Percentiles rank a stretch among this genome's conserved stretches.
phyloP scores from a whole-genome alignment of 2,113 vertebrate genomes.

The Leucopsar rothschildi region DNA sequence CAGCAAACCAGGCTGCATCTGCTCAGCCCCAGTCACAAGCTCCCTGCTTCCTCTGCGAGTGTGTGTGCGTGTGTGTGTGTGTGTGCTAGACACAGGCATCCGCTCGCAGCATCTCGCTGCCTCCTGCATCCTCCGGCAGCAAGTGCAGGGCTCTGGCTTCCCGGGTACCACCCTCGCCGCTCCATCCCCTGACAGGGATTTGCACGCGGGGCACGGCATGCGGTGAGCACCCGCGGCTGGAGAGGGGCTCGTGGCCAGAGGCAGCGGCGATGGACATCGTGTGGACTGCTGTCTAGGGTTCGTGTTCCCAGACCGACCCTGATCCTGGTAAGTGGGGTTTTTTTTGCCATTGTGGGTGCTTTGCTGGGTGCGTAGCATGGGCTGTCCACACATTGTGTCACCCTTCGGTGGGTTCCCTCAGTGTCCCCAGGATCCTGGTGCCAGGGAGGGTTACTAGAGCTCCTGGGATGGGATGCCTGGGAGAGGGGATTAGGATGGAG shows the following conservation, averaged over 20 bases:
- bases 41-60: not conserved
- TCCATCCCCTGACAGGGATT: not conserved
- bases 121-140: slow-evolving; percentile 22
- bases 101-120: slow-evolving; percentile 10
- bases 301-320: not conserved
- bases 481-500: not conserved
- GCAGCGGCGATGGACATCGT: not conserved
- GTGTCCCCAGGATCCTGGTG: not conserved
- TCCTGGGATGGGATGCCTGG: not conserved
- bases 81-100: slow-evolving; percentile 13
- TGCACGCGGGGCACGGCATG: not conserved
- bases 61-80: not conserved
- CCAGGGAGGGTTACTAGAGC: not conserved
- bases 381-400: rapidly evolving
- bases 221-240: not conserved
- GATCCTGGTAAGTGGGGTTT: not conserved
- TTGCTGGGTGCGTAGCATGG: not conserved
- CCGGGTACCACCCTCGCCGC: not conserved
- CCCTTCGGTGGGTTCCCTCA: not conserved
- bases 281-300: slow-evolving; percentile 2
- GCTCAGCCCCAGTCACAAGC: slow-evolving; percentile 28
- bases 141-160: slow-evolving; percentile 3
- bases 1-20: slow-evolving; percentile 49
- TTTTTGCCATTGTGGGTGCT: not conserved
- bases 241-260: not conserved